Conservation (phyloP, 2,888 invertebrate genomes). For the Sphecodes monilicornis region DNA sequence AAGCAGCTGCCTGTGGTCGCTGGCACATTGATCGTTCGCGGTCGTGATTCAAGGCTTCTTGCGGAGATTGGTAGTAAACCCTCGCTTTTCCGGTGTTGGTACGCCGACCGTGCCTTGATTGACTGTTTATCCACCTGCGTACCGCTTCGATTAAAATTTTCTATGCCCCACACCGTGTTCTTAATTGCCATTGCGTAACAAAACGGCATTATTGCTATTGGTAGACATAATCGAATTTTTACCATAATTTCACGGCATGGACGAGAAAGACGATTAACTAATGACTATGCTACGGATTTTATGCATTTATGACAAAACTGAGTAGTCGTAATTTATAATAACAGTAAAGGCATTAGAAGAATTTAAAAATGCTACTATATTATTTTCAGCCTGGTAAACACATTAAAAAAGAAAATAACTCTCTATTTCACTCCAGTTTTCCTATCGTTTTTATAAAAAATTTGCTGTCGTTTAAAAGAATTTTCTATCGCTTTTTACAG, state of each 20-base stretch:
- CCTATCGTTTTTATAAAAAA: no score
- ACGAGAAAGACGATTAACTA: not conserved
- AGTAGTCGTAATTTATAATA: no score
- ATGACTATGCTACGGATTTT: no score
- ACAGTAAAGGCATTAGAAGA: no score
- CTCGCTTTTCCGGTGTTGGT: constrained; percentile 41
- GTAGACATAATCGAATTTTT: not conserved
- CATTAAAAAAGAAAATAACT: no score
- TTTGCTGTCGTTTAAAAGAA: no score
- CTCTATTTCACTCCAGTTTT: no score
- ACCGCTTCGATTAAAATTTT: constrained; percentile 1
- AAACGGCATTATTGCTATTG: not conserved
- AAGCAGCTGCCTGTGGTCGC: constrained; percentile 56
- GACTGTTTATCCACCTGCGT: constrained; percentile 16
- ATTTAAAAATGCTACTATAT: no score
- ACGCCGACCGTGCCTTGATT: constrained; percentile 22
- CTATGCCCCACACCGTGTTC: not conserved
- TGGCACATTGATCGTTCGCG: constrained; percentile 51
- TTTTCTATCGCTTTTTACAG: no score
- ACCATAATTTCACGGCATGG: not conserved
- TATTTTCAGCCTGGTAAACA: no score
- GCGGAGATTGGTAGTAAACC: constrained; percentile 27
- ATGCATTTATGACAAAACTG: no score
- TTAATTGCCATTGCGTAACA: not conserved
- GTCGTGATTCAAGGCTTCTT: constrained; percentile 45